These are phyloP conservation scores for Eciton burchellii DNA, from an alignment of 1,140 invertebrate genomes.

Conservation along the genomic window DNA sequence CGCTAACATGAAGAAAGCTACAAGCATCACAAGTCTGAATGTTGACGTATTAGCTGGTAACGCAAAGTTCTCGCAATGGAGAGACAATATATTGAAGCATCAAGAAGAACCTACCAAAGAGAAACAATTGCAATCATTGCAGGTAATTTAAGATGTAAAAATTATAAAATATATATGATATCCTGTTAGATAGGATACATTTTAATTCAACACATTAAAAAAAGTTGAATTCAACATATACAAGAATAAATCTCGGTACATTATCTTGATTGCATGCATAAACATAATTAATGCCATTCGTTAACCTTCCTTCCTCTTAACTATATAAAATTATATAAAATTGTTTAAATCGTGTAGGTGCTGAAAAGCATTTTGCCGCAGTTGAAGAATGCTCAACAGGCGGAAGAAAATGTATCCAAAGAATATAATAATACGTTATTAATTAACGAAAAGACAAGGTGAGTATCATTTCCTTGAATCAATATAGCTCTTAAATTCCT, in stretches of 20 bases:
- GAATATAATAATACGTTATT: slow-evolving; percentile 38
- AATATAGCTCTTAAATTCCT: too few species aligned
- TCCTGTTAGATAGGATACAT: too few species aligned
- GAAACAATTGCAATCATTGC: slow-evolving; percentile 81
- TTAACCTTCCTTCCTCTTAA: too few species aligned
- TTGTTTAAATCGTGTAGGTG: slow-evolving; percentile 74
- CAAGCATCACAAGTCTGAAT: slow-evolving; percentile 71
- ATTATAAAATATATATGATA: background rate
- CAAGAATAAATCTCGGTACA: too few species aligned
- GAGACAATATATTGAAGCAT: slow-evolving; percentile 79
- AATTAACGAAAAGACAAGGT: slow-evolving; percentile 51
- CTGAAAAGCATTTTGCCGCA: slow-evolving; percentile 85
- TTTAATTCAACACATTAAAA: background rate
- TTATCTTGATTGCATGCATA: too few species aligned
- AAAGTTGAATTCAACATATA: background rate
- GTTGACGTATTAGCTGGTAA: slow-evolving; percentile 57
- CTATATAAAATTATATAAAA: background rate
- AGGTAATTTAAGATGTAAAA: slow-evolving; percentile 70
- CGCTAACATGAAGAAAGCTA: slow-evolving; percentile 64
- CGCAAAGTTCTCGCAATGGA: slow-evolving; percentile 82
- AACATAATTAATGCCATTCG: too few species aligned
- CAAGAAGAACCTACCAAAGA: slow-evolving; percentile 79
- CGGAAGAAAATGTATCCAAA: slow-evolving; percentile 78
- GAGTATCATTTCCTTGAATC: slow-evolving; percentile 10
- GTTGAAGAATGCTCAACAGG: slow-evolving; percentile 82